Percentiles rank a stretch among this genome's conserved stretches.
These are phyloP conservation scores for Trichonephila clavipes DNA, from an alignment of 1,140 invertebrate species.

Conservation along the genomic window DNA sequence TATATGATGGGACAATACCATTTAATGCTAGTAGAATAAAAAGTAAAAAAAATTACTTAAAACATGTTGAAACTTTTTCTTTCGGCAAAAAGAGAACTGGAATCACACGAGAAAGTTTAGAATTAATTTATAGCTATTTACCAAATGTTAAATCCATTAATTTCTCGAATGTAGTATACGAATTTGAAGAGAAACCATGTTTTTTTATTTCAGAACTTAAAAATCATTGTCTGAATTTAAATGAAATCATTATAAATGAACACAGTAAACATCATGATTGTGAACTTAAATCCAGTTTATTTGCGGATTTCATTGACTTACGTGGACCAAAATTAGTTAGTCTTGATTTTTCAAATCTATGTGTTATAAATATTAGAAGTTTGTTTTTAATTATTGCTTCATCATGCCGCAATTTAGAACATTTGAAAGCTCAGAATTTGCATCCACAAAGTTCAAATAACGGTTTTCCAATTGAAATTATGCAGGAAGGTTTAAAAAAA, in stretches of 20 bases:
- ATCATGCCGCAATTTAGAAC: not conserved
- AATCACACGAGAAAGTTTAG: not conserved
- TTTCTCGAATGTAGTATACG: not conserved
- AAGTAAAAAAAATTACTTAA: not conserved
- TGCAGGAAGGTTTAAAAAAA: not conserved
- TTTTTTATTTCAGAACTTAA: not conserved
- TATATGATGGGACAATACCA: not conserved
- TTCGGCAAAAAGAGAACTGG: not conserved
- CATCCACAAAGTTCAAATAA: not conserved
- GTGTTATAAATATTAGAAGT: not conserved
- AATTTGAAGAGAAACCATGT: not conserved
- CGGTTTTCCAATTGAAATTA: not conserved
- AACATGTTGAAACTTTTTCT: not conserved
- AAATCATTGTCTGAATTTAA: not conserved
- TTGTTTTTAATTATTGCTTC: not conserved
- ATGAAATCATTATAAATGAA: not conserved
- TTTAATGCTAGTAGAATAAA: too few species aligned
- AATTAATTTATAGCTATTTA: not conserved
- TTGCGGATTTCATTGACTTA: not conserved
- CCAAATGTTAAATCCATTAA: not conserved
- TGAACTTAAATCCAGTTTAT: not conserved
- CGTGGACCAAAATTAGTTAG: conserved; percentile 10
- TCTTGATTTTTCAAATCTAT: conserved; percentile 5
- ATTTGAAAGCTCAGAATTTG: not conserved
- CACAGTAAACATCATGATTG: not conserved